Percentiles rank a stretch among this genome's conserved stretches.
Conservation (phyloP, 1,140 invertebrate species). For the Ganaspis sp. region DNA sequence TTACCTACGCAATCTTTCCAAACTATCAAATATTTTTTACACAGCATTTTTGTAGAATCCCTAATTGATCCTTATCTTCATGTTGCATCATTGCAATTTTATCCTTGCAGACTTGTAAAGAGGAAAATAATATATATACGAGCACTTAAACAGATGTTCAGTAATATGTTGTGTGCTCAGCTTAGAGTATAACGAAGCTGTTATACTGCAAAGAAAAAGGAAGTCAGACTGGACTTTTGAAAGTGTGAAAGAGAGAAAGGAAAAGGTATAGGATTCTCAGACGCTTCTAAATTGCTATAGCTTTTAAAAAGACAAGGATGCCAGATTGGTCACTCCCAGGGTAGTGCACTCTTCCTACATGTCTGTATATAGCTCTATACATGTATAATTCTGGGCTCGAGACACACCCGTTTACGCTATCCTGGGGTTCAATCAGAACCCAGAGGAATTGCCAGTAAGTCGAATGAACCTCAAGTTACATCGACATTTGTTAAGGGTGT, state of each 20-base stretch:
- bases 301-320: conserved; percentile 44
- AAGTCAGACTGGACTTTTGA: conserved; percentile 4
- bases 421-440: conserved; percentile 21
- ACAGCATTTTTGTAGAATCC: neutral
- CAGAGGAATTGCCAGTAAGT: conserved; percentile 6
- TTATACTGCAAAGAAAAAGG: conserved; percentile 33
- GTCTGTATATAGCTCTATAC: neutral
- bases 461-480: conserved; percentile 8
- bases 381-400: neutral
- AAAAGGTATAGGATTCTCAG: conserved; percentile 42
- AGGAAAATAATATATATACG: conserved; percentile 19
- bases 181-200: conserved; percentile 29
- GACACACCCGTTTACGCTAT: conserved; percentile 17
- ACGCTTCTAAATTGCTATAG: conserved; percentile 52
- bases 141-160: conserved; percentile 14
- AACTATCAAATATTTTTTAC: neutral
- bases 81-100: conserved; percentile 4
- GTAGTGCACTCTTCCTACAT: neutral
- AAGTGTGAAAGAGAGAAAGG: conserved; percentile 21
- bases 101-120: neutral
- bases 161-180: conserved; percentile 6
- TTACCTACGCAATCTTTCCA: neutral
- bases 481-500: neutral
- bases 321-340: conserved; percentile 35
- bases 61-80: conserved; percentile 6